Percentiles rank a stretch among this genome's conserved stretches.
Evolutionary conservation across 1,140 invertebrate genomes (phyloP).

Genomic region (Orchesella cincta): DNA sequence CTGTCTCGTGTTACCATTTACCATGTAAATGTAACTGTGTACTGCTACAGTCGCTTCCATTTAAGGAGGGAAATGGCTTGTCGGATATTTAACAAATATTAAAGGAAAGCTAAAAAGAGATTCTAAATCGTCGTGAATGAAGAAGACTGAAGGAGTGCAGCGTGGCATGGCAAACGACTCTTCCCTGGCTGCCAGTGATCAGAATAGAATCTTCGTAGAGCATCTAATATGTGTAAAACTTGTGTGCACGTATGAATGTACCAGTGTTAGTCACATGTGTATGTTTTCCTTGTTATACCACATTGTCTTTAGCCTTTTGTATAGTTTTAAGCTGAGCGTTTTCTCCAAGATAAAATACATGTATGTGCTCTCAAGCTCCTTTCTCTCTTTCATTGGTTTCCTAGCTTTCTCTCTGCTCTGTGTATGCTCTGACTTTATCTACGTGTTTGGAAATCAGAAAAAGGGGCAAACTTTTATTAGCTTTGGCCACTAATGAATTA

Average conservation of each 20-base stretch:
- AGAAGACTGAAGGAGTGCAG: not conserved
- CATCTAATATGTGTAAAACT: too few relatives aligned
- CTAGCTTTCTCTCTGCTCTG: too few relatives aligned
- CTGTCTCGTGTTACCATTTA: not conserved
- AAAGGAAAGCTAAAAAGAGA: conserved; percentile 2
- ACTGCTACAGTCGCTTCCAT: not conserved
- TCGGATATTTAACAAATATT: conserved; percentile 16
- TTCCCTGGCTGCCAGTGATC: not conserved
- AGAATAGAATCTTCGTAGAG: too few relatives aligned
- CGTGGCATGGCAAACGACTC: not conserved
- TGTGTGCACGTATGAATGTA: not conserved
- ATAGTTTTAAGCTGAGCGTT: not conserved
- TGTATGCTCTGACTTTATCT: not conserved
- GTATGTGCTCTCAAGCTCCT: too few relatives aligned
- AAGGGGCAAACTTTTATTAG: conserved; percentile 37
- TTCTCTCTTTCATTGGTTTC: too few relatives aligned
- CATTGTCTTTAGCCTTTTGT: not conserved
- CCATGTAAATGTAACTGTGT: not conserved
- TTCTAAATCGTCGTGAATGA: not conserved
- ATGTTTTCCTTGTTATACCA: not conserved
- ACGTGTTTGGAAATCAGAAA: conserved; percentile 29
- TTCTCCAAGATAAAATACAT: not conserved
- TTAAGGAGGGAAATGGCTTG: not conserved
- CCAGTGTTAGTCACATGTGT: not conserved
- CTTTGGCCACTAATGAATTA: conserved; percentile 39